Conservation (phyloP, 1,140 invertebrate genomes). For the Drosophila orena region DNA sequence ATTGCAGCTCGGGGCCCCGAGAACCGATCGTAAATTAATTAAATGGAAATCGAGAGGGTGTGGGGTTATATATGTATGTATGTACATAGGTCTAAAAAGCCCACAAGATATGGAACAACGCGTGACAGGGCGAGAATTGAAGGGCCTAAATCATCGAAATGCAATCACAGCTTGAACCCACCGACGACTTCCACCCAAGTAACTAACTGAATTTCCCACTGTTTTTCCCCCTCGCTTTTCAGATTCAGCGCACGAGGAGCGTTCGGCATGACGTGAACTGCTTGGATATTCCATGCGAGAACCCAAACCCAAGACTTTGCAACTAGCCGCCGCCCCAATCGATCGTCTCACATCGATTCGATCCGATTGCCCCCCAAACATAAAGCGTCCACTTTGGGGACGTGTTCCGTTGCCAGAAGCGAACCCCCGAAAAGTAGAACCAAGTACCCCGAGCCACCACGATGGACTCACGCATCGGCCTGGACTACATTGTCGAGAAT, state of each 20-base stretch:
- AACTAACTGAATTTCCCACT: slow-evolving; percentile 26
- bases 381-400: slow-evolving; percentile 22
- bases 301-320: slow-evolving; percentile 49
- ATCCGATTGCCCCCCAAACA: slow-evolving; percentile 24
- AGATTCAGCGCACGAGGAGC: slow-evolving; percentile 68
- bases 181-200: slow-evolving; percentile 37
- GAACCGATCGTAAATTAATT: slow-evolving; percentile 73
- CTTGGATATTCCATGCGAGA: slow-evolving; percentile 68
- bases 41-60: slow-evolving; percentile 30
- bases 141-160: slow-evolving; percentile 42
- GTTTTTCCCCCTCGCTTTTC: slow-evolving; percentile 7
- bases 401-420: slow-evolving; percentile 20
- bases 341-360: slow-evolving; percentile 50
- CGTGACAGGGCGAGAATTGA: slow-evolving; percentile 54
- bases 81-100: slow-evolving; percentile 6
- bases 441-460: slow-evolving; percentile 1
- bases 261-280: slow-evolving; percentile 71
- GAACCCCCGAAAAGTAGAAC: slow-evolving; percentile 3
- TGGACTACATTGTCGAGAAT: slow-evolving; percentile 97
- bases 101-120: slow-evolving; percentile 64
- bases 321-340: slow-evolving; percentile 55
- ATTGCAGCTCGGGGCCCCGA: slow-evolving; percentile 36
- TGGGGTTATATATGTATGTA: neutral
- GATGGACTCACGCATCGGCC: slow-evolving; percentile 94
- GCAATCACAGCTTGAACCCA: slow-evolving; percentile 37